A percentile compares a stretch with the other conserved stretches of the same genome.
phyloP scores from a whole-genome alignment of 2,113 vertebrate genomes.

The Girardinichthys multiradiatus region DNA sequence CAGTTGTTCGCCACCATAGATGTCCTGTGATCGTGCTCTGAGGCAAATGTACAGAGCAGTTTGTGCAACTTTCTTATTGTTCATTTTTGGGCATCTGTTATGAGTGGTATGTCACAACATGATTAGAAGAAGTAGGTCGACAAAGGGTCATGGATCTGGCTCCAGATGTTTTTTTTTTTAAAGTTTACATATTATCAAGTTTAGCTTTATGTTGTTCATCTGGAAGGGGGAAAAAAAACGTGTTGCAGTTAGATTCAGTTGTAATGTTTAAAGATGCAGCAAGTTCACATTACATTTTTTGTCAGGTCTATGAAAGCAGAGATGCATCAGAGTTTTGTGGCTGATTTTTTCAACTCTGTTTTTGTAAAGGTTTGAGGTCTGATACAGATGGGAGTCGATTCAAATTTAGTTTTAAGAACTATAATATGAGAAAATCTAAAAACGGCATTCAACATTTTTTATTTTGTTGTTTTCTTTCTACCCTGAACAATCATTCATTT shows the following conservation, averaged over 20 bases:
- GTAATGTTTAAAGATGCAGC: neutral
- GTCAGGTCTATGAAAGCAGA: too few relatives aligned
- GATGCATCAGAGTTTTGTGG: neutral
- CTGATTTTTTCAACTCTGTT: neutral
- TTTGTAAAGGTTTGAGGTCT: neutral
- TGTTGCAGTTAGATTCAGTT: slow-evolving; percentile 2
- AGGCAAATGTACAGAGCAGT: neutral
- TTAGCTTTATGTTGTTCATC: slow-evolving; percentile 10
- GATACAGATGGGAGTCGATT: neutral
- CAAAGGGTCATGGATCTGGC: neutral
- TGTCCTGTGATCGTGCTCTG: neutral
- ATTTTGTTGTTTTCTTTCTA: neutral
- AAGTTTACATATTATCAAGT: neutral
- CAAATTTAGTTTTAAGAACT: neutral
- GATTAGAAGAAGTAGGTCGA: slow-evolving; percentile 9
- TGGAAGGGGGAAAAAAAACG: neutral
- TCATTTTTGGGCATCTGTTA: slow-evolving; percentile 11
- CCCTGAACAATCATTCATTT: neutral
- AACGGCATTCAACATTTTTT: neutral
- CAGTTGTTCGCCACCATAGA: neutral
- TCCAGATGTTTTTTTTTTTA: neutral
- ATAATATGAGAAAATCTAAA: neutral
- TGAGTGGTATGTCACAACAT: slow-evolving; percentile 7
- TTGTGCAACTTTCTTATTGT: slow-evolving; percentile 35
- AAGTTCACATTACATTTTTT: too few relatives aligned